phyloP scores from a whole-genome alignment of 2,888 invertebrate genomes.

The Chalcis sispes region DNA sequence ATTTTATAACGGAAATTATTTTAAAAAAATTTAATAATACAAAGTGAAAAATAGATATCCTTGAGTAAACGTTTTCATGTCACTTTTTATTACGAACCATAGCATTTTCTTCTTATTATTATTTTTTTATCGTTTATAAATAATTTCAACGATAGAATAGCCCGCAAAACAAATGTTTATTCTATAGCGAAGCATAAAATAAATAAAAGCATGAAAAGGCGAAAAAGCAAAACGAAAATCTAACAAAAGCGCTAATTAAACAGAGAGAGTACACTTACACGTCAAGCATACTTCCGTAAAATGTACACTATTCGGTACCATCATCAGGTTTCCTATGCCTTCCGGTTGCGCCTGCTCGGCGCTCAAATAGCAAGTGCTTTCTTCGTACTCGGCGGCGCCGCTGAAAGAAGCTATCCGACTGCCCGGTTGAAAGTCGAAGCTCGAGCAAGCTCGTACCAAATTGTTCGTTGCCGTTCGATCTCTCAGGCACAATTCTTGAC shows the following conservation, averaged over 20 bases:
- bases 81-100: too few species aligned
- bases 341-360: constrained; percentile 91
- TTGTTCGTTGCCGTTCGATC: constrained; percentile 88
- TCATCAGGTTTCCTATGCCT: constrained; percentile 91
- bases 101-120: too few species aligned
- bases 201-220: background rate
- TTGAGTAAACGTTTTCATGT: too few species aligned
- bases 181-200: too few species aligned
- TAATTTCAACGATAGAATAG: too few species aligned
- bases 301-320: constrained; percentile 92
- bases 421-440: constrained; percentile 94
- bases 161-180: too few species aligned
- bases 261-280: constrained; percentile 80
- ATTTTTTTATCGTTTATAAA: too few species aligned
- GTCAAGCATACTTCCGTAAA: constrained; percentile 93
- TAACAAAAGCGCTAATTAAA: too few species aligned
- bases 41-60: too few species aligned
- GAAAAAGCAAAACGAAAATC: background rate
- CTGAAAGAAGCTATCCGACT: constrained; percentile 89
- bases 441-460: constrained; percentile 89
- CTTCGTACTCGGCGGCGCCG: constrained; percentile 88
- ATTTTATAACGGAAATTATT: too few species aligned
- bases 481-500: constrained; percentile 89
- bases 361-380: constrained; percentile 91
- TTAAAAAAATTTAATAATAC: too few species aligned